Percentiles rank a stretch among this genome's conserved stretches.
Conservation (phyloP, 2,113 vertebrate species). For the Pyrgilauda ruficollis region DNA sequence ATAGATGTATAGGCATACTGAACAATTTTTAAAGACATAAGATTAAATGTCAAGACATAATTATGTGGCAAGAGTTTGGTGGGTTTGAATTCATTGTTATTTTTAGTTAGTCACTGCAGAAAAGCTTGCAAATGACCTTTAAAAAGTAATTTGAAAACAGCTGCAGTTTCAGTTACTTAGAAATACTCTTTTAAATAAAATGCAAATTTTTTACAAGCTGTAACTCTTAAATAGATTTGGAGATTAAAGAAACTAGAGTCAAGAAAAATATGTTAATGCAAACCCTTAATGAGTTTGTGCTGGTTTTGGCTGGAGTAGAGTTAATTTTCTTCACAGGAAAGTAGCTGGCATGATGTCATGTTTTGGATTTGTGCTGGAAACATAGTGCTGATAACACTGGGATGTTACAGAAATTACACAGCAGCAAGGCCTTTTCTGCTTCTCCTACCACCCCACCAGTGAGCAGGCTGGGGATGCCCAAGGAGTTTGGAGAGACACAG, state of each 20-base stretch:
- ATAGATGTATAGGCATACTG: neutral
- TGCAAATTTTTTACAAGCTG: neutral
- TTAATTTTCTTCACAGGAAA: neutral
- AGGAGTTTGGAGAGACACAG: neutral
- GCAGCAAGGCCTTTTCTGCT: neutral
- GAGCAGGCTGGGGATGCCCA: neutral
- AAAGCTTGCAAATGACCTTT: slow-evolving; percentile 67
- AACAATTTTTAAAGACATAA: slow-evolving; percentile 49
- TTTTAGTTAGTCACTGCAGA: slow-evolving; percentile 59
- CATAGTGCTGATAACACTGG: neutral
- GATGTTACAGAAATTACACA: neutral
- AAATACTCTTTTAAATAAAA: slow-evolving; percentile 42
- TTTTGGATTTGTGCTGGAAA: neutral
- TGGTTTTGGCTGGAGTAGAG: neutral
- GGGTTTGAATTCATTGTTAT: slow-evolving; percentile 45
- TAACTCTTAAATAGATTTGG: neutral
- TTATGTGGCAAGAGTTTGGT: slow-evolving; percentile 29
- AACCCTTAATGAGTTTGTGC: neutral
- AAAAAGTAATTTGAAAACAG: slow-evolving; percentile 53
- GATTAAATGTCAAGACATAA: slow-evolving; percentile 68
- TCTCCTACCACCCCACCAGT: neutral
- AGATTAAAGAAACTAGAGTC: slow-evolving; percentile 8
- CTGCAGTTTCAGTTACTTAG: slow-evolving; percentile 28
- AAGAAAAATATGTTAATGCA: neutral
- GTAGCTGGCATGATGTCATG: neutral